Evolutionary conservation across 2,113 vertebrate genomes (phyloP).

Genomic region (Sphyrna mokarran): DNA sequence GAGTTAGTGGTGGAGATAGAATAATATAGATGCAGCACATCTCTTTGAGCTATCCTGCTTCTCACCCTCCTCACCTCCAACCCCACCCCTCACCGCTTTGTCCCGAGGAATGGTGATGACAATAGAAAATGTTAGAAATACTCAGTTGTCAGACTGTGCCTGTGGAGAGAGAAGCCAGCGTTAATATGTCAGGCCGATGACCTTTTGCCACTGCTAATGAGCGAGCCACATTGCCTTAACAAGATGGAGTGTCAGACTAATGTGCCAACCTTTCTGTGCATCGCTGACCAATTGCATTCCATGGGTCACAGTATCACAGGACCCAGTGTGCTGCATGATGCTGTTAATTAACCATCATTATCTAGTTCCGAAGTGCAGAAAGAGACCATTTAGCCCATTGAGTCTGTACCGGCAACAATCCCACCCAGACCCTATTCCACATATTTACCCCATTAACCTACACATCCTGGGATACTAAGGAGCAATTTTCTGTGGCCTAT

Average conservation of each 20-base stretch:
- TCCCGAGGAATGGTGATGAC: too few relatives aligned
- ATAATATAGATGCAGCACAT: not conserved
- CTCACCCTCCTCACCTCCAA: too few relatives aligned
- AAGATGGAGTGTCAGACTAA: not conserved
- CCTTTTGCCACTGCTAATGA: not conserved
- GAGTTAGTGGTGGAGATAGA: not conserved
- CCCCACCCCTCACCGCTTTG: not conserved
- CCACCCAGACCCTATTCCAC: too few relatives aligned
- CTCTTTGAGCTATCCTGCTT: too few relatives aligned
- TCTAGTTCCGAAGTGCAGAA: not conserved
- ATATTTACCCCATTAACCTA: too few relatives aligned
- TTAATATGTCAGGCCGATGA: not conserved
- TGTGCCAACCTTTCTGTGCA: too few relatives aligned
- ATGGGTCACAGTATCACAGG: not conserved
- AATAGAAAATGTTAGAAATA: not conserved
- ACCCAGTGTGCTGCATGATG: not conserved
- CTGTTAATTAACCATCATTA: not conserved
- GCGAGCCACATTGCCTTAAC: not conserved
- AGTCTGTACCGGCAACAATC: too few relatives aligned
- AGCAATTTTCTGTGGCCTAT: too few relatives aligned
- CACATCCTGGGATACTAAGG: too few relatives aligned
- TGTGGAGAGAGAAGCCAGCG: not conserved
- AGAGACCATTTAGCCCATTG: too few relatives aligned
- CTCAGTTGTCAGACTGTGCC: not conserved
- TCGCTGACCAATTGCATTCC: not conserved